Base-by-base conservation (phyloP, 2,888 invertebrate genomes). In the Drosophila macrospina region DNA sequence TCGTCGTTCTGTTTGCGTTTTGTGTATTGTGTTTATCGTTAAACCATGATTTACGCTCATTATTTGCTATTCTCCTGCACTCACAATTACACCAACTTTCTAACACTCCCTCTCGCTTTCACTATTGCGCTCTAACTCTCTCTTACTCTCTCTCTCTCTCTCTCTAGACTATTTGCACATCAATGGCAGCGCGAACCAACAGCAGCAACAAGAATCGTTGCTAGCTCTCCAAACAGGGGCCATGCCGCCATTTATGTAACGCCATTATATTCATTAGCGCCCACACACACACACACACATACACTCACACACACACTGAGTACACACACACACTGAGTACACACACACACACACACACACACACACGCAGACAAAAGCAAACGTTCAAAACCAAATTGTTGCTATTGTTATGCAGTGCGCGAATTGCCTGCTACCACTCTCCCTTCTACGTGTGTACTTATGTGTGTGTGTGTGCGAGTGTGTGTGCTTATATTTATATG, bases 31-130 rank as follows among this genome's bases (percentile, higher is more conserved):
- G 71, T 80, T 83, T 86, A 88, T 88, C 73, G 76, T 83, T 83
- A 85, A 83, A 83, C 86, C 85, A 85, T 85, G 85, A 88, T 85
- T 86, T 85, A 86, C 86, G 70, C 74, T 83, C 88, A 88, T 88
- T 88, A 88, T 88, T 88, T 86, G 86, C 67, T 44, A 54, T 57
- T 44, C 74, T 55, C 55, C 51, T 37, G 36, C 45, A 59, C 45
- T 65, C 62, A 63, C 63, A 64, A 57, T 66, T 62, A 62, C 65
- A 64, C 24, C n/a, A 36, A 62, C 60, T 32, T 32, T 44, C 30
- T n/a, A 50, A 15, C 36, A 24, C 8, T 37, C 37, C 0, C 15
- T 4, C 36, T 44, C 51, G 20, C 20, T 2, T 3, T 20, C 20
- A 20, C 20, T 20, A 20, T 3, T 20, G 20, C 20, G 20, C 2